phyloP scores from a whole-genome alignment of 2,113 vertebrate species.

The Mirza zaza region DNA sequence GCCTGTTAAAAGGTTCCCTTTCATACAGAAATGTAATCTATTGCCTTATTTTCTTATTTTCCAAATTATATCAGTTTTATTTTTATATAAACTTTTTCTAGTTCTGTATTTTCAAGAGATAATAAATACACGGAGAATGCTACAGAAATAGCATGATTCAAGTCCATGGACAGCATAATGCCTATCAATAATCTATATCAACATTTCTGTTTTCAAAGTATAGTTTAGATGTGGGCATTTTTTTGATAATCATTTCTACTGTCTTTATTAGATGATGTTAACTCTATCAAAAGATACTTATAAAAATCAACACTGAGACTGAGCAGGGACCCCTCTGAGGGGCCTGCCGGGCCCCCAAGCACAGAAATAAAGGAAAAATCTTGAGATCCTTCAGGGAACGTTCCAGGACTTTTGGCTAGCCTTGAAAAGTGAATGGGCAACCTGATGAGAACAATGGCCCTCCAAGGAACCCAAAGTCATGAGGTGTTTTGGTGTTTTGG shows the following conservation, averaged over 20 bases:
- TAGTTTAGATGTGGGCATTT: not conserved
- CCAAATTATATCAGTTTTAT: not conserved
- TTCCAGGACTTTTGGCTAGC: too few species aligned
- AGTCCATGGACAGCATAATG: not conserved
- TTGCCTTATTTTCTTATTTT: conserved; percentile 17
- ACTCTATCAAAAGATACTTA: not conserved
- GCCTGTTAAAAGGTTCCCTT: not conserved
- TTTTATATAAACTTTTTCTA: not conserved
- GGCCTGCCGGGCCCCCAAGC: too few species aligned
- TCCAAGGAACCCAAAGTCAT: too few species aligned
- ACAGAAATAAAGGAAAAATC: too few species aligned
- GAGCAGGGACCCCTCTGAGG: too few species aligned
- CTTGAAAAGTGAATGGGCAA: too few species aligned
- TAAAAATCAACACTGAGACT: not conserved
- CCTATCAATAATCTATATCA: not conserved
- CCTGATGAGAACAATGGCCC: too few species aligned
- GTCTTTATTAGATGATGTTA: not conserved
- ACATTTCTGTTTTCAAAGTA: conserved; percentile 14
- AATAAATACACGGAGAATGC: not conserved
- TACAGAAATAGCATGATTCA: not conserved
- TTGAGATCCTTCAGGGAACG: too few species aligned
- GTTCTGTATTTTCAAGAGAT: conserved; percentile 1
- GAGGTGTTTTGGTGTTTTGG: too few species aligned
- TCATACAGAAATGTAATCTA: conserved; percentile 14
- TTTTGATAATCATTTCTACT: conserved; percentile 17